A percentile compares a stretch with the other conserved stretches of the same genome.
Evolutionary conservation across 2,888 invertebrate genomes (phyloP).

Genomic region (Ischnus inquisitorius): DNA sequence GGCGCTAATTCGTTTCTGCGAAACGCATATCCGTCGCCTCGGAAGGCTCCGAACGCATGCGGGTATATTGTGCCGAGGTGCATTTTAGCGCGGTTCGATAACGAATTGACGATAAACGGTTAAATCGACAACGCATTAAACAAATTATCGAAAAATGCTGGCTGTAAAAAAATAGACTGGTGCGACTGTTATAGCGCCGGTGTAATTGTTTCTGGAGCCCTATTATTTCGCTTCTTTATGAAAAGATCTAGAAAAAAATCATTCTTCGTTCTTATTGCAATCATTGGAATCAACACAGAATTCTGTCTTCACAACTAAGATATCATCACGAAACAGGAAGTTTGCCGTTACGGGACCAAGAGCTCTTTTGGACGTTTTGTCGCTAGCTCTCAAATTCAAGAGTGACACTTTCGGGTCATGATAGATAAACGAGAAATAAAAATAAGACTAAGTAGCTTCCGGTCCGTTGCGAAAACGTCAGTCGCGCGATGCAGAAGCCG

Average conservation of each 20-base stretch:
- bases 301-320: neutral
- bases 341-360: neutral
- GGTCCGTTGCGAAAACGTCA: constrained; percentile 58
- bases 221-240: too few relatives aligned
- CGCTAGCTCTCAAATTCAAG: too few relatives aligned
- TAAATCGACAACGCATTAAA: too few relatives aligned
- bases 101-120: too few relatives aligned
- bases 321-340: neutral
- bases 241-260: too few relatives aligned
- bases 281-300: too few relatives aligned
- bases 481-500: constrained; percentile 15
- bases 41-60: constrained; percentile 14
- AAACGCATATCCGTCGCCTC: constrained; percentile 45
- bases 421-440: neutral
- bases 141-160: too few relatives aligned
- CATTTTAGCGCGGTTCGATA: neutral
- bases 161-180: too few relatives aligned
- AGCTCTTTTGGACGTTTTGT: neutral
- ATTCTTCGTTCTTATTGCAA: too few relatives aligned
- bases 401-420: neutral
- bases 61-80: constrained; percentile 36
- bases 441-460: constrained; percentile 38
- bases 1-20: constrained; percentile 65
- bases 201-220: too few relatives aligned
- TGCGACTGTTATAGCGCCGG: too few relatives aligned